Percentiles rank a stretch among this genome's conserved stretches.
Conservation (phyloP, 2,797 vertebrate species). For the Hephaestus fuliginosus region DNA sequence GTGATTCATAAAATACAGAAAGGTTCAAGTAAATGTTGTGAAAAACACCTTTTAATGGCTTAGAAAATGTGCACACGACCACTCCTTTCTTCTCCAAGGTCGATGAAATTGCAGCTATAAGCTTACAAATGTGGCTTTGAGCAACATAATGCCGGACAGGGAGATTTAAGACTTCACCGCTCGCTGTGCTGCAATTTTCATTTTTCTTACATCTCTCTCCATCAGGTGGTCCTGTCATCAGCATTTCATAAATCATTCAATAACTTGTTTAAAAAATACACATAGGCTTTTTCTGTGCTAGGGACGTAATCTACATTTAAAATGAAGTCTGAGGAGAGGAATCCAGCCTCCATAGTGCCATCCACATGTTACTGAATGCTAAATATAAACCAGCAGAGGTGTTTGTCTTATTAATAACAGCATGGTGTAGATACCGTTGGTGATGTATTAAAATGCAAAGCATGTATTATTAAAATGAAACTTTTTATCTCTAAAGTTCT, state of each 20-base stretch:
- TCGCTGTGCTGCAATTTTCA: slow-evolving; percentile 35
- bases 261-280: slow-evolving; percentile 59
- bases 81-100: slow-evolving; percentile 44
- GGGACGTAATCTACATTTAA: slow-evolving; percentile 29
- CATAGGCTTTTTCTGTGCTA: slow-evolving; percentile 13
- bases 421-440: neutral
- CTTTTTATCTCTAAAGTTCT: slow-evolving; percentile 17
- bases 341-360: slow-evolving; percentile 20
- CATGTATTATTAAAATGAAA: neutral
- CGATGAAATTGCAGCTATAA: slow-evolving; percentile 27
- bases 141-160: neutral
- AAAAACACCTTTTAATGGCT: slow-evolving; percentile 27
- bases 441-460: slow-evolving; percentile 23
- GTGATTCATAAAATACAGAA: slow-evolving; percentile 8
- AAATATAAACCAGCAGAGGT: slow-evolving; percentile 9
- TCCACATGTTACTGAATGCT: slow-evolving; percentile 1
- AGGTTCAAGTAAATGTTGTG: slow-evolving; percentile 28
- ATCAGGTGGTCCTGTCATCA: slow-evolving; percentile 38
- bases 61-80: slow-evolving; percentile 1
- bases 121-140: slow-evolving; percentile 41
- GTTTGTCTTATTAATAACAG: slow-evolving; percentile 4
- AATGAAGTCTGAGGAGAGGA: slow-evolving; percentile 52
- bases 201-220: slow-evolving; percentile 35
- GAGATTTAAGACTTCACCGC: slow-evolving; percentile 28
- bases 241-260: slow-evolving; percentile 54